A percentile compares a stretch with the other conserved stretches of the same genome.
Evolutionary conservation across 1,140 invertebrate species (phyloP).

Genomic region (Diorhabda sublineata): DNA sequence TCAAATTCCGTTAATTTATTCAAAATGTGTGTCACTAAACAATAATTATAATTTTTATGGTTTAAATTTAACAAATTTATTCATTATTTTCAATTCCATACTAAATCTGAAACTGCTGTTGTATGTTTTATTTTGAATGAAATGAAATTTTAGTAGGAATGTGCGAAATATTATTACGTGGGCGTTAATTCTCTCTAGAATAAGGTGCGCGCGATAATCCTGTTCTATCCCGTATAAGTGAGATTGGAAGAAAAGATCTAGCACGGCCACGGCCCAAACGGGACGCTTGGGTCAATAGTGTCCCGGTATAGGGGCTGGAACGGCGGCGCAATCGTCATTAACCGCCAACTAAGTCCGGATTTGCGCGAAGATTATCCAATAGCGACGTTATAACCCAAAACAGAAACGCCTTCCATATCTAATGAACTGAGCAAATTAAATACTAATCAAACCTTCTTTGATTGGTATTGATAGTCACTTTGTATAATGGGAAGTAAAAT

Average conservation of each 20-base stretch:
- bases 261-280: neutral
- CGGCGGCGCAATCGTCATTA: neutral
- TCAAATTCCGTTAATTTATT: too few relatives aligned
- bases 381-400: neutral
- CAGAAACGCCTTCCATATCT: neutral
- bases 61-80: too few relatives aligned
- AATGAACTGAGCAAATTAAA: neutral
- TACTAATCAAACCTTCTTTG: neutral
- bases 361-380: slow-evolving; percentile 2
- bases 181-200: neutral
- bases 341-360: neutral
- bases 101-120: too few relatives aligned
- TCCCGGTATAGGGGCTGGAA: neutral
- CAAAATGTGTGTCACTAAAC: too few relatives aligned
- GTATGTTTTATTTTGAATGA: too few relatives aligned
- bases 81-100: too few relatives aligned
- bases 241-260: neutral
- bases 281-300: neutral
- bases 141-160: too few relatives aligned
- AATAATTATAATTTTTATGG: too few relatives aligned
- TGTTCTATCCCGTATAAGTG: neutral
- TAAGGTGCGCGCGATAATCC: neutral
- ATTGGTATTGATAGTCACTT: too few relatives aligned
- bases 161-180: neutral
- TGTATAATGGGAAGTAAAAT: too few relatives aligned